Percentiles rank a stretch among this genome's conserved stretches.
Evolutionary conservation across 1,140 invertebrate genomes (phyloP).

Genomic region (Pseudoatta argentina): DNA sequence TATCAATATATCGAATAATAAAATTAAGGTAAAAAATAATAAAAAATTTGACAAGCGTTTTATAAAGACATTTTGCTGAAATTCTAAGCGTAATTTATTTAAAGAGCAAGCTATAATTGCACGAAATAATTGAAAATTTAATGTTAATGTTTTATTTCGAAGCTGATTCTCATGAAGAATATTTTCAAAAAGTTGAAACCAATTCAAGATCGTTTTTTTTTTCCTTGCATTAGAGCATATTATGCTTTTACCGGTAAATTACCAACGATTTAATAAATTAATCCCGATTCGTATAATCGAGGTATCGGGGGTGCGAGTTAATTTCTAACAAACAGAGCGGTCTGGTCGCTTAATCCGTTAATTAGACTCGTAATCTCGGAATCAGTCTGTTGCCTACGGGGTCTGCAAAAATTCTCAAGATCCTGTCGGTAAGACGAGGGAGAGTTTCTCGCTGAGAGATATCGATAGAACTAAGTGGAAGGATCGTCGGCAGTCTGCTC

Average conservation of each 20-base stretch:
- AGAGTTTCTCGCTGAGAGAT: not conserved
- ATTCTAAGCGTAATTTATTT: not conserved
- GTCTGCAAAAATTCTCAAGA: conserved; percentile 67
- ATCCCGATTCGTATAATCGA: conserved; percentile 27
- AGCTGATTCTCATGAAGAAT: not conserved
- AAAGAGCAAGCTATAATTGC: not conserved
- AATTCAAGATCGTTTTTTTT: not conserved
- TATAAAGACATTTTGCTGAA: not conserved
- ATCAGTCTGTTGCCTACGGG: conserved; percentile 70
- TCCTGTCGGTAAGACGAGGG: conserved; percentile 31
- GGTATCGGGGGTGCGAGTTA: conserved; percentile 46
- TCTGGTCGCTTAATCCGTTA: conserved; percentile 73
- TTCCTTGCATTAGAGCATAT: not conserved
- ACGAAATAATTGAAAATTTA: not conserved
- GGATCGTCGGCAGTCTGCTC: conserved; percentile 43
- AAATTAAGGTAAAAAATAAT: conserved; percentile 15
- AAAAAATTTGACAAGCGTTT: not conserved
- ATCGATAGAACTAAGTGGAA: conserved; percentile 20
- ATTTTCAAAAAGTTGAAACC: not conserved
- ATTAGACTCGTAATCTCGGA: conserved; percentile 79
- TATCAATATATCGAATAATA: not conserved
- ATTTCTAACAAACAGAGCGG: conserved; percentile 51
- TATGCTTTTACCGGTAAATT: not conserved
- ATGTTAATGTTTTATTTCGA: not conserved
- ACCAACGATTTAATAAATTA: conserved; percentile 19